Base-by-base conservation (phyloP, 2,888 invertebrate genomes). In the Euzophera pinguis region DNA sequence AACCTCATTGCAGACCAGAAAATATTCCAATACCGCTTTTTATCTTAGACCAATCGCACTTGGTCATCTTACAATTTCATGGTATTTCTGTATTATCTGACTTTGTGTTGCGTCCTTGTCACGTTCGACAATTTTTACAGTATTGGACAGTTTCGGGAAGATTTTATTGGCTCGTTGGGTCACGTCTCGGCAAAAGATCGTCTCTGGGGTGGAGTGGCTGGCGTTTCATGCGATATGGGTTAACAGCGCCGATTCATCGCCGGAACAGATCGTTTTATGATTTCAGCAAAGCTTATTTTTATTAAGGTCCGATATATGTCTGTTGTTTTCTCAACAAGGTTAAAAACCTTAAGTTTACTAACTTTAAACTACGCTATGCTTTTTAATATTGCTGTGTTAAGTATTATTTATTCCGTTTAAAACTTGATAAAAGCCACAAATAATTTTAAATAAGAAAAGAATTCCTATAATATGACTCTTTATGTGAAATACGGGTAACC, bases 151-250 rank as follows among this genome's bases (percentile, higher is more conserved):
- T 70, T 81, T 76, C 67, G 68, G 65, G 69, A 73, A 75, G 81
- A 81, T 84, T 86, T 85, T 87, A 86, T 84, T 80, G 77, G 75
- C 69, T 66, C 73, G 69, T 73, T 79, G 76, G 80, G 82, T 85
- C 87, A 87, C 86, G 85, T 85, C 74, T 67, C 71, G 62, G 70
- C 70, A 66, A 78, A 79, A 82, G 78, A 84, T 81, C 83, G 81
- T 72, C 75, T 77, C 75, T 61, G 67, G 70, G 70, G 69, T 69
- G 67, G 64, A 78, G 75, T 76, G 70, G 69, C 68, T 71, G 72
- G 74, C 72, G 75, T 78, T 83, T 75, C 68, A 61, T 65, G 63
- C 77, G 77, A 82, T 79, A 78, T 72, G 73, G 81, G 78, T 75
- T 78, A 80, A 84, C 78, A 78, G 73, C 73, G 64, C 58, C 77